These are phyloP conservation scores for Heloderma charlesbogerti DNA, from an alignment of 2,113 vertebrate species.

Conservation along the genomic window DNA sequence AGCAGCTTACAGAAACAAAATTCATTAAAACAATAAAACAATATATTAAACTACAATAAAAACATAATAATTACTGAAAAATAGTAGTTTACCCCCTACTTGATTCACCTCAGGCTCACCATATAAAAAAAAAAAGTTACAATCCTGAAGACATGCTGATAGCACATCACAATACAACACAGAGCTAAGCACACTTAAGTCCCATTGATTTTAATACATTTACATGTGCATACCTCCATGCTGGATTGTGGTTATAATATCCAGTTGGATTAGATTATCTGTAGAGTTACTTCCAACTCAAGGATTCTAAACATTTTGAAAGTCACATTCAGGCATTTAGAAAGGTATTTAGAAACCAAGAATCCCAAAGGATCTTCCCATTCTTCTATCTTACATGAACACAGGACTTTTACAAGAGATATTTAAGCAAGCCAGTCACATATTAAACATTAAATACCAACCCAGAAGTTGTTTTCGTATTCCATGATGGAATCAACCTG, in stretches of 20 bases:
- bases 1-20: no score
- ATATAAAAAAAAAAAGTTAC: no score
- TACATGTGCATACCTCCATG: neutral
- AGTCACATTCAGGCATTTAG: neutral
- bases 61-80: no score
- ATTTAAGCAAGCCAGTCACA: conserved; percentile 43
- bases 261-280: neutral
- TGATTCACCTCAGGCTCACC: no score
- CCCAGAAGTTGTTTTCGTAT: conserved; percentile 50
- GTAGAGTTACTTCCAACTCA: neutral
- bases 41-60: no score
- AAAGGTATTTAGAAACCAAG: neutral
- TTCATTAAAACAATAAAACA: no score
- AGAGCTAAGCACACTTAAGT: neutral
- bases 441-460: conserved; percentile 63
- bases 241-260: neutral
- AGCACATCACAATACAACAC: neutral
- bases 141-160: no score
- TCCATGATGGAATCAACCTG: conserved; percentile 27
- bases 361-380: neutral
- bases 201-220: neutral
- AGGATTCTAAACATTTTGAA: neutral
- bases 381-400: neutral
- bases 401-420: conserved; percentile 33
- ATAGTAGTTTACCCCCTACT: no score